Evolutionary conservation across 2,113 vertebrate genomes (phyloP), one percentile per base, ranked within the genome.

Genomic region (Petromus typicus): DNA sequence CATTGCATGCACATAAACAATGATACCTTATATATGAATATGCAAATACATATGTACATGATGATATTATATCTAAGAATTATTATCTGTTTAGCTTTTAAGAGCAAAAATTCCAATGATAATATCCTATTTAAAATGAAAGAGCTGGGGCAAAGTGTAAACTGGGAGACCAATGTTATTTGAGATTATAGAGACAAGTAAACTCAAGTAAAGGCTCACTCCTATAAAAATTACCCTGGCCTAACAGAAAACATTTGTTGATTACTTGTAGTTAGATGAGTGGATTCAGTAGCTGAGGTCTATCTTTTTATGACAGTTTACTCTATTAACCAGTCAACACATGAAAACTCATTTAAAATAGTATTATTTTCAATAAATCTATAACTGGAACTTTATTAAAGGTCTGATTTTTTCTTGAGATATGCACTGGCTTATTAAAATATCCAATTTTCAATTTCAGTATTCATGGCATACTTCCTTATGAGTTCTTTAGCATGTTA

Each of bases 231-330:
- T n/a, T 71, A 59, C 27, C 83, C 30, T 88, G 7, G 34, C 16
- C 6, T 88, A 78, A 79, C 10, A 84, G 23, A 90, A 93, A 90
- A 14, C 30, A 90, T 34, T 93, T 95, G 88, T 81, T 85, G 43
- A 76, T 63, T 51, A 94, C 8, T 23, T 81, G 59, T 75, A 17
- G 4, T 95, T 43, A 94, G 11, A 32, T 84, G 43, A 13, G 78
- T 34, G 20, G 11, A 56, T 23, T 88, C 22, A 76, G 57, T 79
- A 79, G 48, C 71, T 61, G 30, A 86, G 57, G 17, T 88, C 27
- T 56, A 32, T 27, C 69, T 64, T 32, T 83, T n/a, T 79, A n/a
- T 85, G 18, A 17, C 7, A 59, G 56, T 30, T 78, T 17, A 76
- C 14, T 9, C 7, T 69, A 64, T 45, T 61, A 80, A 57, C 3